Evolutionary conservation across 2,888 invertebrate genomes (phyloP).

Genomic region (Melangyna quadrimaculata): DNA sequence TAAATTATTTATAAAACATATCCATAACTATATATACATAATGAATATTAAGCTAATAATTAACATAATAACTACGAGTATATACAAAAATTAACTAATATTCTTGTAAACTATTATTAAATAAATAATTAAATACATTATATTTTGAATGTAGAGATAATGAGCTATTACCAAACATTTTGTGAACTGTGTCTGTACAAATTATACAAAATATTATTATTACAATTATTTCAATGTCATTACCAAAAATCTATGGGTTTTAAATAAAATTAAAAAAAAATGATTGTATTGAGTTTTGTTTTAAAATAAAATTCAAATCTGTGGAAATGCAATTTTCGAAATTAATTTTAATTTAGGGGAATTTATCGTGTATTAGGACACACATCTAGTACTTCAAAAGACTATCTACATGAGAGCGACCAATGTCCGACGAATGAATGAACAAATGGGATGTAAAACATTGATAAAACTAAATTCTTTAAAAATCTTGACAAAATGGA

Average conservation of each 20-base stretch:
- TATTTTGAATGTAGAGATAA: background rate
- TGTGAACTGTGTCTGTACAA: constrained; percentile 48
- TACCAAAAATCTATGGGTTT: constrained; percentile 52
- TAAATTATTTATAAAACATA: constrained; percentile 35
- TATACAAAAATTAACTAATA: background rate
- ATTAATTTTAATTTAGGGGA: no score
- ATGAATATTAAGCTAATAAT: constrained; percentile 32
- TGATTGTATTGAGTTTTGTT: background rate
- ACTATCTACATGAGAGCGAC: no score
- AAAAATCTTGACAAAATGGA: no score
- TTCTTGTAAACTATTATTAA: background rate
- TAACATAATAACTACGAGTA: background rate
- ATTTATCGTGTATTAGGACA: no score
- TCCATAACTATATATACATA: constrained; percentile 43
- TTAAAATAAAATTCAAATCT: background rate
- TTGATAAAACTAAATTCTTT: no score
- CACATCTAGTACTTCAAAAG: no score
- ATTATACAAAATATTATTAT: constrained; percentile 40
- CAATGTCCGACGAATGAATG: no score
- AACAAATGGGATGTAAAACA: no score
- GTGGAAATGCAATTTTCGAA: no score
- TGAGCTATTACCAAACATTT: constrained; percentile 25
- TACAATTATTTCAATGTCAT: background rate
- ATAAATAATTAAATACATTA: constrained; percentile 18
- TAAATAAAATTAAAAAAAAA: constrained; percentile 20